Conservation (phyloP, 1,140 invertebrate species). For the Drosophila mauritiana region DNA sequence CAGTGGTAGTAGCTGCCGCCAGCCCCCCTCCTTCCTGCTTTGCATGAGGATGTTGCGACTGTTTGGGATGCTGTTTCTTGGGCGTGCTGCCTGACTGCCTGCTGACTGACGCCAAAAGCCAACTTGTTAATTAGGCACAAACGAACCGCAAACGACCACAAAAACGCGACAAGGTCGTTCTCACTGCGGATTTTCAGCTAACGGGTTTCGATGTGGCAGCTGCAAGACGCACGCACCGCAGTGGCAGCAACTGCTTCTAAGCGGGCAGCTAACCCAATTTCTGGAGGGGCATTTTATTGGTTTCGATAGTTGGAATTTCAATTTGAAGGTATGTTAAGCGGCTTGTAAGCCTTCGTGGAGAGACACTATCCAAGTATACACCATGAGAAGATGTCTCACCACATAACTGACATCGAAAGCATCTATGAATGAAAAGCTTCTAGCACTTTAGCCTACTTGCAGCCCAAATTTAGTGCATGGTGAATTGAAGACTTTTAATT, state of each 20-base stretch:
- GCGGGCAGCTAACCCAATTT: slow-evolving; percentile 1
- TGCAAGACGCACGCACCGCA: slow-evolving; percentile 6
- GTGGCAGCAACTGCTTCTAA: neutral
- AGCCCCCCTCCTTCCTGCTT: slow-evolving; percentile 23
- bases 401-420: no score
- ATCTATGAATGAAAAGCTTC: no score
- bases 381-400: no score
- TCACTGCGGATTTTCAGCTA: slow-evolving; percentile 16
- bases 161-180: slow-evolving; percentile 52
- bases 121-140: slow-evolving; percentile 76
- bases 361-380: neutral
- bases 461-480: neutral
- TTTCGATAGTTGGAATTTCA: neutral
- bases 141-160: slow-evolving; percentile 31
- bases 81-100: slow-evolving; percentile 42
- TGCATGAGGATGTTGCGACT: slow-evolving; percentile 39
- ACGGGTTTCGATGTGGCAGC: slow-evolving; percentile 13
- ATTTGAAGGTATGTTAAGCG: neutral
- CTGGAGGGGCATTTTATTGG: neutral
- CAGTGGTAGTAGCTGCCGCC: neutral
- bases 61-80: slow-evolving; percentile 11
- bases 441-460: neutral
- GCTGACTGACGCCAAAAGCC: slow-evolving; percentile 55
- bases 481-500: neutral
- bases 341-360: neutral